Evolutionary conservation across 2,113 vertebrate species (phyloP), one percentile per base, ranked within the genome.

Genomic region (Odocoileus virginianus): DNA sequence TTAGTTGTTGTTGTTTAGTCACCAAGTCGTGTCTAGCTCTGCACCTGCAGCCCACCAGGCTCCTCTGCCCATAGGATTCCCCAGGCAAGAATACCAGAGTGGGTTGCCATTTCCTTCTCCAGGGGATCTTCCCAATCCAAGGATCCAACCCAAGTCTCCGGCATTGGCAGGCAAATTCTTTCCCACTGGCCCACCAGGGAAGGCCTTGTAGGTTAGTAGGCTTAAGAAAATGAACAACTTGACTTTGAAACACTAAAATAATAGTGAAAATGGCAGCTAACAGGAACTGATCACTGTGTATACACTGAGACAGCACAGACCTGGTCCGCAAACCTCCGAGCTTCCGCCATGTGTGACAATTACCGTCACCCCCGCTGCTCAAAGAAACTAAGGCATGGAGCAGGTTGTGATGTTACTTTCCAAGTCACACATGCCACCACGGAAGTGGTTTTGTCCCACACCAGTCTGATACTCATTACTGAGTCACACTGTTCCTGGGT

Each of bases 401-500:
- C 19, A 23, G 83, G 36, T 7, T 9, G 33, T n/a, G 55, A 52
- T 57, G 58, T 50, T 33, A 23, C 19, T 78, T 43, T 45, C 36
- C 15, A 43, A 85, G 61, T 33, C 89, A 45, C 86, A 33, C 58
- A 5, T 60, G 89, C 89, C 47, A 6, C 91, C 74, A 54, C 7
- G 5, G 83, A 93, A 74, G 82, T 55, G 86, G 87, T 19, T 79
- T 36, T 52, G 61, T 94, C 94, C 55, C 55, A 14, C 60, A 27
- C 0, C 12, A 79, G 87, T 60, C 95, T 97, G 96, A 87, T 21
- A 60, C 55, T 97, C 67, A 71, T 89, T 81, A 79, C 91, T 83
- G 84, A 94, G 92, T 91, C 94, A 93, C 67, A 11, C 40, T 64
- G 55, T 67, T 57, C 92, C 95, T 94, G 14, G 85, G 64, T 88